These are phyloP conservation scores for Charanyca ferruginea DNA, from an alignment of 2,888 invertebrate species.

Conservation along the genomic window DNA sequence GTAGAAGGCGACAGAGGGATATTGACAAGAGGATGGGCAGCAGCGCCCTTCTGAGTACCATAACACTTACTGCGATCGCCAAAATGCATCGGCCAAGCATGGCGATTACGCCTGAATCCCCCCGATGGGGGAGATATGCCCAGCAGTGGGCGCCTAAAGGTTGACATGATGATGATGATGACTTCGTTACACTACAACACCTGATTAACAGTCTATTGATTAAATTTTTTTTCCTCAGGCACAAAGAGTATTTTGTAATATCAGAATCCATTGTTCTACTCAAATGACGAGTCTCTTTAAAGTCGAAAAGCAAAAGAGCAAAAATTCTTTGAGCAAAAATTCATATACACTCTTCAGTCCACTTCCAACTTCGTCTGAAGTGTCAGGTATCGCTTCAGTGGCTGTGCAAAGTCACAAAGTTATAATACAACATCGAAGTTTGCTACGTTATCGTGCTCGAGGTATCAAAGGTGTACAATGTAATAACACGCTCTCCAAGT, in stretches of 20 bases:
- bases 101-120: too few species aligned
- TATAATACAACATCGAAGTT: constrained; percentile 28
- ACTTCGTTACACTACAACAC: not conserved
- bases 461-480: constrained; percentile 42
- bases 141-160: too few species aligned
- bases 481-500: constrained; percentile 28
- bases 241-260: not conserved
- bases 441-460: constrained; percentile 39
- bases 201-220: too few species aligned
- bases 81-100: too few species aligned
- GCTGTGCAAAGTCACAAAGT: constrained; percentile 30
- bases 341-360: not conserved
- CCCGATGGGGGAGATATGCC: too few species aligned
- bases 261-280: constrained; percentile 17
- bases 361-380: not conserved
- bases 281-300: not conserved
- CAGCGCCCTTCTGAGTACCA: too few species aligned
- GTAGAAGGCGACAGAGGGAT: too few species aligned
- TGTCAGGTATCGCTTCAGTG: constrained; percentile 26
- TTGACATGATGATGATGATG: too few species aligned
- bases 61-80: too few species aligned
- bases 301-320: constrained; percentile 11
- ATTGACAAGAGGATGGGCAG: too few species aligned
- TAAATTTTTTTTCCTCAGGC: too few species aligned
- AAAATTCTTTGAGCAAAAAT: constrained; percentile 10